Evolutionary conservation across 2,113 vertebrate genomes (phyloP).

Genomic region (Onychostruthus taczanowskii): DNA sequence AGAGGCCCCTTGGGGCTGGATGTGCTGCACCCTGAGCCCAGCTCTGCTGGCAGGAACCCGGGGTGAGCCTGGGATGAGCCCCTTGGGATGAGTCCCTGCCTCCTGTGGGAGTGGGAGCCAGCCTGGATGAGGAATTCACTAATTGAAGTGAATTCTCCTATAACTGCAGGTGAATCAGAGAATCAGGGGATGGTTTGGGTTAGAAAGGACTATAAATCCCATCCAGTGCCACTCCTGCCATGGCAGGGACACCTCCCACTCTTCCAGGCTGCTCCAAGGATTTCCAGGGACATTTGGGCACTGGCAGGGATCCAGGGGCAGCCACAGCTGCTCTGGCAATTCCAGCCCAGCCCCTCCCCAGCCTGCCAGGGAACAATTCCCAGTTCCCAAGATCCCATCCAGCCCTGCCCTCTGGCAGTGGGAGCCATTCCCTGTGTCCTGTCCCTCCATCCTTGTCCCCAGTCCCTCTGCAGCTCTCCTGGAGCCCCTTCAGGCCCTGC

Average conservation of each 20-base stretch:
- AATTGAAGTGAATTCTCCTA: not conserved
- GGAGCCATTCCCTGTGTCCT: not conserved
- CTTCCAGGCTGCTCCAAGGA: not conserved
- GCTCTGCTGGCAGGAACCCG: fast-evolving
- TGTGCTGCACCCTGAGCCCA: fast-evolving
- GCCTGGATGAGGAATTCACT: not conserved
- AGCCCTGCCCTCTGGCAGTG: not conserved
- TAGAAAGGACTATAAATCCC: fast-evolving
- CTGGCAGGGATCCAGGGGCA: not conserved
- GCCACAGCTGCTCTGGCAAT: not conserved
- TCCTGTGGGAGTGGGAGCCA: not conserved
- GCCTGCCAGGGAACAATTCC: not conserved
- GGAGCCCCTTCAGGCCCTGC: not conserved
- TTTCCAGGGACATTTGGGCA: not conserved
- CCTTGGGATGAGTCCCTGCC: not conserved
- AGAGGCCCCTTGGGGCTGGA: not conserved
- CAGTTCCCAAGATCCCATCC: not conserved
- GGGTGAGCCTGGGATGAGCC: fast-evolving
- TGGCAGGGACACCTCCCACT: not conserved
- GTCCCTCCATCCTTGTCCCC: not conserved
- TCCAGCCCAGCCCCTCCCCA: not conserved
- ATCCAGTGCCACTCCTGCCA: not conserved
- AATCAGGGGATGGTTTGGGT: too few species aligned
- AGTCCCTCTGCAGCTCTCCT: not conserved
- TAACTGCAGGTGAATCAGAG: not conserved